Evolutionary conservation across 2,797 vertebrate species (phyloP).

Genomic region (Danio tinwini): DNA sequence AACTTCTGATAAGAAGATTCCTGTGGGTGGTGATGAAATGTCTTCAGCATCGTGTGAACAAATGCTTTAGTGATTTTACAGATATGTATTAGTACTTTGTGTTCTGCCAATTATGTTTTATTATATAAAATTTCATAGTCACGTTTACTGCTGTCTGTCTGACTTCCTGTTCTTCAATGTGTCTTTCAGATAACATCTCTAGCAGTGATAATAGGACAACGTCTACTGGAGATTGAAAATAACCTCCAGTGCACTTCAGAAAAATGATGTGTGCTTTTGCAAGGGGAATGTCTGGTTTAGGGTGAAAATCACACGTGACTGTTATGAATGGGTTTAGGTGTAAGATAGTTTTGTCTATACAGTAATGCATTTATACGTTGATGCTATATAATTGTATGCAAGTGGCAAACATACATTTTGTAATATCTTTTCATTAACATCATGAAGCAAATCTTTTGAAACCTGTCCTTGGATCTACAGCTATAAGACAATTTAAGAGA

Average conservation of each 20-base stretch:
- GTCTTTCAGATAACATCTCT: constrained; percentile 78
- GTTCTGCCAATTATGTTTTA: not conserved
- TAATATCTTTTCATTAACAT: not conserved
- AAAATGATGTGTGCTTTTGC: constrained; percentile 11
- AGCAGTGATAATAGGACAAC: constrained; percentile 77
- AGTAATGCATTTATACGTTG: not conserved
- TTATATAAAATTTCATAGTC: not conserved
- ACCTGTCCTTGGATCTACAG: not conserved
- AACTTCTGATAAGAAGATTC: not conserved
- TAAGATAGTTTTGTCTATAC: not conserved
- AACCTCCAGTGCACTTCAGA: constrained; percentile 61
- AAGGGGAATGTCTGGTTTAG: not conserved
- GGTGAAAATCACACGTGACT: not conserved
- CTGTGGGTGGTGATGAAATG: not conserved
- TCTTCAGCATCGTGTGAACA: not conserved
- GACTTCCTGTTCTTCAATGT: constrained; percentile 16
- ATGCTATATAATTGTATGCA: not conserved
- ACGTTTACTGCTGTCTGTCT: not conserved
- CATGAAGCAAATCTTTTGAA: not conserved
- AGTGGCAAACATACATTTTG: not conserved
- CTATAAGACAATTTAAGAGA: too few species aligned
- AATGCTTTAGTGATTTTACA: not conserved
- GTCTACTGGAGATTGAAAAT: constrained; percentile 73
- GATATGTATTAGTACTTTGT: not conserved
- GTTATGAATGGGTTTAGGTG: not conserved